These are phyloP conservation scores for Phrynocephalus vlangalii DNA, from an alignment of 2,797 vertebrate species.

Conservation along the genomic window DNA sequence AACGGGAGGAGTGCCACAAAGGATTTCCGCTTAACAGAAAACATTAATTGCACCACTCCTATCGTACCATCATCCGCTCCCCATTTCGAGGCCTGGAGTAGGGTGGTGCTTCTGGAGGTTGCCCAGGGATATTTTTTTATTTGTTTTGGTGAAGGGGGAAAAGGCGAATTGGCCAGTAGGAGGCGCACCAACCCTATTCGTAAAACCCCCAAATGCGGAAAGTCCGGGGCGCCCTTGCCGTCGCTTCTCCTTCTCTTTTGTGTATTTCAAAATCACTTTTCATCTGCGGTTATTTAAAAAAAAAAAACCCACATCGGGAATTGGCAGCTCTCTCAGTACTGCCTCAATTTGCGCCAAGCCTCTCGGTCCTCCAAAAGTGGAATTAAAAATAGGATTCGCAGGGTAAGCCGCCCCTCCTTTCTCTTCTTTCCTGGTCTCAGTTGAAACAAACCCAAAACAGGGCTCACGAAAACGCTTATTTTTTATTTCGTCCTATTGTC, in stretches of 20 bases:
- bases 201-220: slow-evolving; percentile 56
- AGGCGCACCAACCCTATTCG: slow-evolving; percentile 77
- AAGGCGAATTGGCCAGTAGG: slow-evolving; percentile 70
- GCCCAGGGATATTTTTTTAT: no score
- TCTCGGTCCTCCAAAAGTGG: background rate
- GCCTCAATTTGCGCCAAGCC: no score
- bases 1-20: background rate
- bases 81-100: background rate
- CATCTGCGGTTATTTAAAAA: slow-evolving; percentile 4
- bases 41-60: background rate
- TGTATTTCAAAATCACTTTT: slow-evolving; percentile 27
- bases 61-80: slow-evolving; percentile 30
- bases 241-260: background rate
- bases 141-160: slow-evolving; percentile 11
- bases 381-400: background rate
- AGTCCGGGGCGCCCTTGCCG: slow-evolving; percentile 31
- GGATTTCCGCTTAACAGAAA: background rate
- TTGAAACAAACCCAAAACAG: slow-evolving; percentile 3
- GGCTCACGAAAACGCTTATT: background rate
- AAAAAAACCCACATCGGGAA: slow-evolving; percentile 5
- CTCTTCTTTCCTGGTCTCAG: background rate
- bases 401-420: no score
- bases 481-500: background rate
- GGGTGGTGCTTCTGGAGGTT: background rate
- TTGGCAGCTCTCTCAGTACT: background rate